Conservation (phyloP, 1,140 invertebrate species). For the Ostrea denselamellosa region DNA sequence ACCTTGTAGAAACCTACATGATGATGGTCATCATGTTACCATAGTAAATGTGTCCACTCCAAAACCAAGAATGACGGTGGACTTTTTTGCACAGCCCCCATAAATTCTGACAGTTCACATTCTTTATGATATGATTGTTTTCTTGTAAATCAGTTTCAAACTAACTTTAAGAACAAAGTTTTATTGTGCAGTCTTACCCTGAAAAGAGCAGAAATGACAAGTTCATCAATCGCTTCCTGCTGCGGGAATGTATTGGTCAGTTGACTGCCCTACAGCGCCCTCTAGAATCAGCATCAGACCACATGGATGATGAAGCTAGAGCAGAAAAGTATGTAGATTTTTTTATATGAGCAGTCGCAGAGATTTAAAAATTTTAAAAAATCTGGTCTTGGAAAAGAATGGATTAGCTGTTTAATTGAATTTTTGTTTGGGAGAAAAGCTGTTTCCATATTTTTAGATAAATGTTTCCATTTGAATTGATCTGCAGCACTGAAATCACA, state of each 20-base stretch:
- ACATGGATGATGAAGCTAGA: slow-evolving; percentile 69
- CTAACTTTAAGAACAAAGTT: not conserved
- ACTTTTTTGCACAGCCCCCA: too few relatives aligned
- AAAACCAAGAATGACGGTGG: not conserved
- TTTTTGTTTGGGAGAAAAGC: too few relatives aligned
- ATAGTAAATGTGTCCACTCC: not conserved
- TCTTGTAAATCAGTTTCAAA: not conserved
- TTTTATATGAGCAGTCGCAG: not conserved
- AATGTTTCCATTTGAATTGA: too few relatives aligned
- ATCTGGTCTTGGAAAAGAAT: too few relatives aligned
- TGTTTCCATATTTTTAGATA: not conserved
- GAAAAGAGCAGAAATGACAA: slow-evolving; percentile 62
- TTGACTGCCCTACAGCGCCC: slow-evolving; percentile 69
- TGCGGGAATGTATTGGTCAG: slow-evolving; percentile 71
- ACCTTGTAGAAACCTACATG: too few relatives aligned
- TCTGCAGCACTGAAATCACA: slow-evolving; percentile 57
- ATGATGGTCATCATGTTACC: too few relatives aligned
- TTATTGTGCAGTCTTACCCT: slow-evolving; percentile 63
- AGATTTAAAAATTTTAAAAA: too few relatives aligned
- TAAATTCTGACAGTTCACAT: too few relatives aligned
- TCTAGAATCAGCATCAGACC: slow-evolving; percentile 70
- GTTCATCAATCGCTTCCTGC: slow-evolving; percentile 72
- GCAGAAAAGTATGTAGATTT: slow-evolving; percentile 62
- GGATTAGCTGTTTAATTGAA: too few relatives aligned
- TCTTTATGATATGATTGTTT: not conserved